phyloP scores from a whole-genome alignment of 2,888 invertebrate species.

The Athetis lepigone region DNA sequence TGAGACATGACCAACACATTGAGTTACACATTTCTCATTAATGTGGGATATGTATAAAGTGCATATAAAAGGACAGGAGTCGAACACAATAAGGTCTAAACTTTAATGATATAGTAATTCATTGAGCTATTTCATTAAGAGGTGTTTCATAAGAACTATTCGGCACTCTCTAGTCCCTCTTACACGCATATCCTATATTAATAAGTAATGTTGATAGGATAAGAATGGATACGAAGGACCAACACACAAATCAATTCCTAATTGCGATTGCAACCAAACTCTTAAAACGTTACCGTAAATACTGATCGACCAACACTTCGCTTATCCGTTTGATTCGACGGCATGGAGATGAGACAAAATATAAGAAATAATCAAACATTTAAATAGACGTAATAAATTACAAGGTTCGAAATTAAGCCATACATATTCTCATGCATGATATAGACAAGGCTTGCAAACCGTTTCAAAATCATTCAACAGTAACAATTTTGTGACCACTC shows the following conservation, averaged over 20 bases:
- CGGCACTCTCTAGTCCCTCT: conserved; percentile 1
- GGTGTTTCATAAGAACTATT: background rate
- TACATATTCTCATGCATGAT: conserved; percentile 12
- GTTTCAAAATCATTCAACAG: conserved; percentile 9
- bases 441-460: conserved; percentile 8
- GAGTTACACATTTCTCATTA: conserved; percentile 44
- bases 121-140: conserved; percentile 3
- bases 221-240: conserved; percentile 79
- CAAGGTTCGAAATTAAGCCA: conserved; percentile 25
- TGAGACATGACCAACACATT: conserved; percentile 58
- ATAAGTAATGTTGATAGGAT: conserved; percentile 74
- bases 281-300: conserved; percentile 65
- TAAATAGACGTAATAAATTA: background rate
- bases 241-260: conserved; percentile 77
- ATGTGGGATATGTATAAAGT: conserved; percentile 47
- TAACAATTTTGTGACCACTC: conserved; percentile 38
- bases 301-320: conserved; percentile 68
- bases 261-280: conserved; percentile 78
- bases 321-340: conserved; percentile 69
- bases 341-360: conserved; percentile 57
- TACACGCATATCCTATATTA: conserved; percentile 52
- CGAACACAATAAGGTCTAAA: conserved; percentile 23
- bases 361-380: conserved; percentile 13
- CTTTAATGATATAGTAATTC: conserved; percentile 32
- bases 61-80: conserved; percentile 6